Evolutionary conservation across 2,113 vertebrate genomes (phyloP).

Genomic region (Rhinolophus sinicus): DNA sequence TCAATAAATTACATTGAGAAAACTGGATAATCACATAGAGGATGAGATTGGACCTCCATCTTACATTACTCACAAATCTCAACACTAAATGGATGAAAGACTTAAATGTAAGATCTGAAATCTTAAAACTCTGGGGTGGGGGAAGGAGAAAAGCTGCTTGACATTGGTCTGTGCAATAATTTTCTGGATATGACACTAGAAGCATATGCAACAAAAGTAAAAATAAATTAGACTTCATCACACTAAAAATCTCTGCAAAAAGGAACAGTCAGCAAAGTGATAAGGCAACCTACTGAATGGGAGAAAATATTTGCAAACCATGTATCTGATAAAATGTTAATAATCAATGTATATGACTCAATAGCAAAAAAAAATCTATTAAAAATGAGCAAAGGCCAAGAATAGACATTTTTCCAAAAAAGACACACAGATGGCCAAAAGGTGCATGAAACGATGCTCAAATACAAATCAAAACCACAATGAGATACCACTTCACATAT

Average conservation of each 20-base stretch:
- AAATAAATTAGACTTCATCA: too few species aligned
- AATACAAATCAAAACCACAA: background rate
- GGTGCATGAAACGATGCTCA: background rate
- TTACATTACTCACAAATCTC: background rate
- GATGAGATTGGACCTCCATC: background rate
- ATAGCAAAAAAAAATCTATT: background rate
- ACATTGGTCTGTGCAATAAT: too few species aligned
- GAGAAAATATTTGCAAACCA: background rate
- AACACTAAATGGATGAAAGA: background rate
- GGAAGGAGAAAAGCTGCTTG: background rate
- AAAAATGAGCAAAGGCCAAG: background rate
- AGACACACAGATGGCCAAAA: background rate
- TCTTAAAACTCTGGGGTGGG: background rate
- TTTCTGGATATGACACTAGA: too few species aligned
- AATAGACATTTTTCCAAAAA: background rate
- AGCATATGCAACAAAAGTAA: too few species aligned
- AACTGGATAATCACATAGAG: background rate
- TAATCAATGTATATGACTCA: background rate
- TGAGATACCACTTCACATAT: background rate
- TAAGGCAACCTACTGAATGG: background rate
- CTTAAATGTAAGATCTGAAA: background rate
- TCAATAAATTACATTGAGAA: too few species aligned
- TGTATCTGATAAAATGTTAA: background rate
- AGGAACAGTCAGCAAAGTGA: background rate
- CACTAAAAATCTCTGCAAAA: background rate